Evolutionary conservation across 1,140 invertebrate species (phyloP), one percentile per base, ranked within the genome.

Genomic region (Cephus cinctus): DNA sequence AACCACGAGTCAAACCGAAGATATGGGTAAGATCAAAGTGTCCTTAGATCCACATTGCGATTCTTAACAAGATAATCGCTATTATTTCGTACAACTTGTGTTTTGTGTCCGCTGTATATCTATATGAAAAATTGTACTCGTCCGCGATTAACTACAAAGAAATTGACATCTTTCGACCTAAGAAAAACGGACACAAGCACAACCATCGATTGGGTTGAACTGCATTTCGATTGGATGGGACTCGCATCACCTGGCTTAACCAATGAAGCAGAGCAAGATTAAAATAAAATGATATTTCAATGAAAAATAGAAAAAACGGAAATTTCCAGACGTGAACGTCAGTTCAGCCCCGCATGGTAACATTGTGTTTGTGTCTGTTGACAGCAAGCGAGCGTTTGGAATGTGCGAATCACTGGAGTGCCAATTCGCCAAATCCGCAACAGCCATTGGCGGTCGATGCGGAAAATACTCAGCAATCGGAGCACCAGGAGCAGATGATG

Each of bases 351-450:
- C 57, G 65, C 46, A 68, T 69, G 67, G 67, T 69, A 71, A 69
- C 54, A 64, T 67, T 71, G 67, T 69, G 67, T 71, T 69, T 71
- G 67, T 70, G 67, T 71, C 65, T 69, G 66, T 71, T 67, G 61
- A 55, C 64, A 71, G 68, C 54, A 43, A 59, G 52, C 46, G 61
- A 63, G 32, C 57, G 56, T 20, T 55, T 56, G 52, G 65, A 58
- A 36, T 56, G 63, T 52, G 50, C 50, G 23, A 69, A 63, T 57
- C 63, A 69, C 46, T 66, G 63, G 27, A 46, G 19, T 53, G 43
- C 40, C 43, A 54, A 62, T 21, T 59, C 59, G 32, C 58, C 66
- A 25, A 25, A 49, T 31, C 50, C 55, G 43, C 64, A 68, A 52
- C 54, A 59, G 27, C 41, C 59, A 12, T 49, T 56, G 23, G 54